Base-by-base conservation (phyloP, 92 coral and sea anemone species). In the Siderastrea radians region DNA sequence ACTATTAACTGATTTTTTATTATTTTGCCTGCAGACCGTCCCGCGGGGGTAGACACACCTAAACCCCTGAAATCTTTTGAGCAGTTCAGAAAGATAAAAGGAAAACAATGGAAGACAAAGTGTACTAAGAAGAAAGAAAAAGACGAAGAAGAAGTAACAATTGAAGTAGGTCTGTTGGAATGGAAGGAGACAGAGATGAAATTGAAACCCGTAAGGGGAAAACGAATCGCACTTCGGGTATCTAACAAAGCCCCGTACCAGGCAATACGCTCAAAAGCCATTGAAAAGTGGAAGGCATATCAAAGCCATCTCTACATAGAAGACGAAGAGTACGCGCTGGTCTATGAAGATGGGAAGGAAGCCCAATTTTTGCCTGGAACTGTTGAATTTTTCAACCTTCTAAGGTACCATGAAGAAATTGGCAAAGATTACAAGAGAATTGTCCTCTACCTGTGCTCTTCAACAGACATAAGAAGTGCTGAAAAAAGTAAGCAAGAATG, bases 391-490 rank as follows among this genome's bases (percentile, higher is more conserved):
- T 94, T 94, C 84, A 88, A 59, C 77, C 87, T 91, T 2, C 80
- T 71, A 58, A 85, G 94, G 53, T 88, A 91, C 58, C 72, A 82
- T 66, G 91, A 91, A 54, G 89, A 94, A 70, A 85, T 77, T 12
- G 93, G 93, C n/a, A 94, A 94, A 67, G 96, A 89, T 46, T 94
- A 91, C 64, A 91, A 91, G 80, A 54, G 81, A 68, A 88, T 94
- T 53, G 91, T 78, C 11, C 83, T 88, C 74, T 91, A 81, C 54
- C 85, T 93, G 6, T 91, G 96, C 77, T 79, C 87, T 57, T 51
- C 47, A 8, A 76, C 75, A 46, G 88, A 91, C 64, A 44, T 44
- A 3, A 58, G 45, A 45, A 45, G 14, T 45, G 80, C 38, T 81
- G 88, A 84, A 80, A 63, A 65, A 51, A 38, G 46, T 7, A 1